Base-by-base conservation (phyloP, 1,140 invertebrate species). In the Drosophila mojavensis region DNA sequence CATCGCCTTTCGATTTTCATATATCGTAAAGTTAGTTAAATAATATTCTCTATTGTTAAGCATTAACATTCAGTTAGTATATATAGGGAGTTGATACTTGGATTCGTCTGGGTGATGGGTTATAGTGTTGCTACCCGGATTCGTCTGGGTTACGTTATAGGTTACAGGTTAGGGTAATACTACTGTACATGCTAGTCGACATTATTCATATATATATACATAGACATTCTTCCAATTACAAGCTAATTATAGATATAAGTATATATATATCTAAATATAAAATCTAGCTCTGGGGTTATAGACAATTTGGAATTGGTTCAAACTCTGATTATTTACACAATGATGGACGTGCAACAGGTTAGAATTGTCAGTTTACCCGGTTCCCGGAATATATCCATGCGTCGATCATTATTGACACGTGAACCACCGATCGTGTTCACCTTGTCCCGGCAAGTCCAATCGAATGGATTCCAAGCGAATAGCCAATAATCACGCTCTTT, bases 401-500 rank as follows among this genome's bases (percentile, higher is more conserved):
- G 91, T 10, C 92, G 75, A 69, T 92, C 91, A 39, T 92, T 92
- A 50, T 92, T 92, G 0, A 91, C 90, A 26, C 91, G 74, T n/a
- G 79, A 90, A 11, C 92, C 91, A 3, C 92, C 92, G 20, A 92
- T 91, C 3, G 92, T 92, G 51, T 91, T 92, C 48, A 92, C 91
- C 73, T 92, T 92, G 48, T 92, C 92, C 10, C 92, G 90, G 45
- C 92, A 92, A 4, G 92, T 92, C 79, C 84, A 92, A 78, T 92
- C 92, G 54, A 92, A 92, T 4, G 92, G 92, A 84, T 95, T 95
- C 95, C 95, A 96, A 3, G 94, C 93, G 71, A 94, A 95, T 28
- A 96, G 83, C 88, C 94, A 93, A 54, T 94, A 94, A 81, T 94
- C 93, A 0, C 93, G 88, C 60, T 95, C 94, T 54, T 85, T 86